Base-by-base conservation (phyloP, 2,797 vertebrate species). In the Orestias chungarensis region DNA sequence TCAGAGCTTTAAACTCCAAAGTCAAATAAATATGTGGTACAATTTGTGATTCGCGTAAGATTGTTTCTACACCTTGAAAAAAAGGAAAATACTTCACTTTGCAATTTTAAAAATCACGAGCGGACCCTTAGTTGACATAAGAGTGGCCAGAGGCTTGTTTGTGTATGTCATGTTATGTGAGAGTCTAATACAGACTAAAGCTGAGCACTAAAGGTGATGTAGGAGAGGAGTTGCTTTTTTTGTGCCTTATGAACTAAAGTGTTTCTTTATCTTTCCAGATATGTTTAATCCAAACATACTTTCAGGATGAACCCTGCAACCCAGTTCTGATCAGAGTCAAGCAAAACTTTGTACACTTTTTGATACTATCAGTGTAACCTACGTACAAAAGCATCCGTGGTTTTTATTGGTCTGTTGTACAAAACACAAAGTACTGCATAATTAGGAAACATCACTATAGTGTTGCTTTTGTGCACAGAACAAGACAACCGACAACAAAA, bases 191-290 rank as follows among this genome's bases (percentile, higher is more conserved):
- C 17, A 33, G 8, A 33, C 10, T 9, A 62, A 55, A 38, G 76
- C 74, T 79, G 73, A 69, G 68, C 71, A 76, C 70, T 80, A 68
- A 82, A 70, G 81, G 71, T 29, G 46, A 64, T 71, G 77, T 42
- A 64, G 65, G 46, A 77, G 79, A 61, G 75, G 81, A 79, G 85
- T 82, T 54, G 76, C 74, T 68, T 85, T 83, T 85, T 81, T 81
- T 77, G 79, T 74, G 78, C 65, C 88, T 90, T 91, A 84, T 91
- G 75, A 83, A 70, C n/a, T n/a, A n/a, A n/a, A n/a, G n/a, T n/a
- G n/a, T n/a, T n/a, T n/a, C n/a, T n/a, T n/a, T n/a, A n/a, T n/a
- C n/a, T n/a, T n/a, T n/a, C n/a, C n/a, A n/a, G n/a, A n/a, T n/a
- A n/a, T 86, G 59, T 77, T 66, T 66, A 49, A 74, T 79, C 78